phyloP scores from a whole-genome alignment of 2,797 vertebrate species.

The Gastrophryne carolinensis region DNA sequence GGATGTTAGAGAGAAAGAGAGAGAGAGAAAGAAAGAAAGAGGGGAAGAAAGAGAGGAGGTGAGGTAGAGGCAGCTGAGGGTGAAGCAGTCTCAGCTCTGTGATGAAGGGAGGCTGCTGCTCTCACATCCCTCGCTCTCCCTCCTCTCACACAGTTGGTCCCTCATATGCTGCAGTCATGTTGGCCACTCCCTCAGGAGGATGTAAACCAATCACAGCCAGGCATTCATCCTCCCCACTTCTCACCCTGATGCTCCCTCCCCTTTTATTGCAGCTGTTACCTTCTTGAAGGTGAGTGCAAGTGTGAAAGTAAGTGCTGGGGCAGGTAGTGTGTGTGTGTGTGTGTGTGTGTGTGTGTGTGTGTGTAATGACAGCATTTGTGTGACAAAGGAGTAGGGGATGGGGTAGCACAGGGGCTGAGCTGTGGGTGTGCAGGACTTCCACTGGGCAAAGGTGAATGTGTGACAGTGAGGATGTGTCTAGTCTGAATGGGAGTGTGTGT shows the following conservation, averaged over 20 bases:
- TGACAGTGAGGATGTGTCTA: background rate
- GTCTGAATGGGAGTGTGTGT: background rate
- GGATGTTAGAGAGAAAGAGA: slow-evolving; percentile 51
- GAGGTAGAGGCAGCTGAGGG: slow-evolving; percentile 45
- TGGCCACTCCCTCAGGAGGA: slow-evolving; percentile 7
- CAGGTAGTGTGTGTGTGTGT: background rate
- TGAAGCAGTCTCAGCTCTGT: slow-evolving; percentile 29
- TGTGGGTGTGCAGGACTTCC: background rate
- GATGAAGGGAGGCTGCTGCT: slow-evolving; percentile 30
- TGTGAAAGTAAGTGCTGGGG: background rate
- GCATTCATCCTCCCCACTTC: background rate
- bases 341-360: background rate
- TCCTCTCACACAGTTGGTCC: slow-evolving; percentile 45
- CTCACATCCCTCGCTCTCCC: slow-evolving; percentile 35
- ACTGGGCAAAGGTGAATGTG: background rate
- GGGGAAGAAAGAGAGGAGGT: slow-evolving; percentile 11
- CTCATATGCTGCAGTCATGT: slow-evolving; percentile 51
- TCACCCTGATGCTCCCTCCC: slow-evolving; percentile 52
- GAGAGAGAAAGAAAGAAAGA: slow-evolving; percentile 36
- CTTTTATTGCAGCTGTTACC: slow-evolving; percentile 59
- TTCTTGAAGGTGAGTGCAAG: slow-evolving; percentile 43
- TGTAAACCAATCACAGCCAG: background rate
- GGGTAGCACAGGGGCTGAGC: background rate
- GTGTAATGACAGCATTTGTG: background rate
- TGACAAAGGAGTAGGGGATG: background rate